Conservation (phyloP, 1,140 invertebrate genomes). For the Bombus confusus region DNA sequence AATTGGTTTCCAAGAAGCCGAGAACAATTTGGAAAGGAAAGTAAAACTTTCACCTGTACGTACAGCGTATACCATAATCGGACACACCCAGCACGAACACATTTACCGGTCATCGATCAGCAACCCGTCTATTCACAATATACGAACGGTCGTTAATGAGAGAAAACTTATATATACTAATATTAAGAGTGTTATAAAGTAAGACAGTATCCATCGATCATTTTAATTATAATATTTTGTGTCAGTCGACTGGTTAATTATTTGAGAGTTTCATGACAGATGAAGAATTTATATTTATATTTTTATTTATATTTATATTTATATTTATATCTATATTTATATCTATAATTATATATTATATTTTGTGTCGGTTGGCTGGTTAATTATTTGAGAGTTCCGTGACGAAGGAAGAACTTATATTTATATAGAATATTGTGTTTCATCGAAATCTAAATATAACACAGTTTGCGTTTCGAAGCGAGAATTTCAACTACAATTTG, state of each 20-base stretch:
- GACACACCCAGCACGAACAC: not conserved
- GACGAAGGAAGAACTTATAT: not conserved
- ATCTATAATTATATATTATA: not conserved
- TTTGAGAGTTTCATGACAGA: not conserved
- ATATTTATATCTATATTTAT: not conserved
- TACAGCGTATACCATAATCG: not conserved
- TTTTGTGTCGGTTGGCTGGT: not conserved
- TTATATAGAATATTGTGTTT: not conserved
- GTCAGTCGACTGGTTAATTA: not conserved
- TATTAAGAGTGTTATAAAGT: not conserved
- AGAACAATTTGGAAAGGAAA: slow-evolving; percentile 2
- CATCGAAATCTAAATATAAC: not conserved
- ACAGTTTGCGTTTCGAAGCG: not conserved
- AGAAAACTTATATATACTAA: slow-evolving; percentile 7
- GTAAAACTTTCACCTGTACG: not conserved
- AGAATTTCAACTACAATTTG: not conserved
- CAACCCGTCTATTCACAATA: not conserved
- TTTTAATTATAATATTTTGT: not conserved
- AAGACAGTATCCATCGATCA: not conserved
- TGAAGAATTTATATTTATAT: not conserved
- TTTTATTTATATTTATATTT: too few relatives aligned
- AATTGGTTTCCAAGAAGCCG: not conserved
- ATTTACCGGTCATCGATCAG: not conserved
- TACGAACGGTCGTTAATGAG: not conserved
- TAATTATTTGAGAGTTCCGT: not conserved